phyloP scores from a whole-genome alignment of 2,888 invertebrate species.

The Zygaena filipendulae region DNA sequence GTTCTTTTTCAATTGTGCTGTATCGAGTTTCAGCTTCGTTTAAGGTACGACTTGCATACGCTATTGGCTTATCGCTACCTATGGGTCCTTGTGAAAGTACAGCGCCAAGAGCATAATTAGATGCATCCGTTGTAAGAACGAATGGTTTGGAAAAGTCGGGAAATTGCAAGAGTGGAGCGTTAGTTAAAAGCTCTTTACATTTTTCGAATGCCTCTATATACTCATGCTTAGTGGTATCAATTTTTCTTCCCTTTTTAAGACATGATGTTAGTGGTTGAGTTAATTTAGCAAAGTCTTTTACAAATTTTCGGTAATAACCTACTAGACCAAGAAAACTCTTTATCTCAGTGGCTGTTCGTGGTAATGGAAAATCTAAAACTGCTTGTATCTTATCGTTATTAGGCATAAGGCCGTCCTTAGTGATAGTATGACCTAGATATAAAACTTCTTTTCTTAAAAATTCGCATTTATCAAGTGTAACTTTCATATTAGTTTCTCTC shows the following conservation, averaged over 20 bases:
- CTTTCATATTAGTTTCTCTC: constrained; percentile 17
- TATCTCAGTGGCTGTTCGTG: constrained; percentile 18
- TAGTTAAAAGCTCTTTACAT: constrained; percentile 8
- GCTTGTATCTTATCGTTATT: constrained; percentile 19
- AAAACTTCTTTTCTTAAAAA: constrained; percentile 18
- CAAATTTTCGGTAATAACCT: constrained; percentile 32
- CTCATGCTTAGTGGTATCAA: too few relatives aligned
- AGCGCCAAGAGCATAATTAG: constrained; percentile 21
- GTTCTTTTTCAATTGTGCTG: constrained; percentile 11
- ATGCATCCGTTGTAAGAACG: constrained; percentile 21
- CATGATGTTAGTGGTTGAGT: constrained; percentile 12
- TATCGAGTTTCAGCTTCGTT: constrained; percentile 8
- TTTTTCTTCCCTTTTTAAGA: constrained; percentile 14
- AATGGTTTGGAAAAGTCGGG: constrained; percentile 26
- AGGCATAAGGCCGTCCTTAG: constrained; percentile 11
- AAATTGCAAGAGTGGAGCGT: constrained; percentile 28
- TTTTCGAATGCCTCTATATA: constrained; percentile 14
- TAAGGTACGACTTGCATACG: constrained; percentile 9
- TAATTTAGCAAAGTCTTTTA: too few relatives aligned
- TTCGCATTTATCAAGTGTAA: constrained; percentile 17
- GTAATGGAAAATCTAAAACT: constrained; percentile 19
- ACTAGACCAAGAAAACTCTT: constrained; percentile 29
- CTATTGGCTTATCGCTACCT: constrained; percentile 20
- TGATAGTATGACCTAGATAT: constrained; percentile 18
- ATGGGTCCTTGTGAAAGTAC: constrained; percentile 22